These are phyloP conservation scores for Erebia aethiops DNA, from an alignment of 2,888 invertebrate species.

Conservation along the genomic window DNA sequence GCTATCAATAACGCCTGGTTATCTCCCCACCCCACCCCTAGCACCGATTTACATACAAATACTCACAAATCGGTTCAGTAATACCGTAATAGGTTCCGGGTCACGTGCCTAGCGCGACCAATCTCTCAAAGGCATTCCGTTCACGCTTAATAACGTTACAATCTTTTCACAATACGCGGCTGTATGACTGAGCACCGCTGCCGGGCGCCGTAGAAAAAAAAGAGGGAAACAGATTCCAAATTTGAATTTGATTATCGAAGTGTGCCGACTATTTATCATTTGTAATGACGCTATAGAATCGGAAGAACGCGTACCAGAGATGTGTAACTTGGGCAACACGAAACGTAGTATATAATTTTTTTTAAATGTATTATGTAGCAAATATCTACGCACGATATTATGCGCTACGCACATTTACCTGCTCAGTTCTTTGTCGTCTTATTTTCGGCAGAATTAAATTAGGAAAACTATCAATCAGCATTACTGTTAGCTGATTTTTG, in stretches of 20 bases:
- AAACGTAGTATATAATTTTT: background rate
- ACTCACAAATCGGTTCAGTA: conserved; percentile 78
- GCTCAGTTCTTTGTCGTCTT: no score
- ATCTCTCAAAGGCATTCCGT: conserved; percentile 80
- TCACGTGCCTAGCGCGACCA: conserved; percentile 85
- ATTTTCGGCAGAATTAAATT: no score
- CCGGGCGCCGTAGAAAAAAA: conserved; percentile 58
- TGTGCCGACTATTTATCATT: conserved; percentile 82
- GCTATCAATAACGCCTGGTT: conserved; percentile 72
- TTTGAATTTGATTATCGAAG: conserved; percentile 84
- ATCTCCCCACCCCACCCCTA: conserved; percentile 71
- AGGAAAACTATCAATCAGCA: background rate
- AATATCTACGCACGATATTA: background rate
- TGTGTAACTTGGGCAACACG: conserved; percentile 7
- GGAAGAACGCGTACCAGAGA: conserved; percentile 55
- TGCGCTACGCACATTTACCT: no score
- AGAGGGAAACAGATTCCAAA: conserved; percentile 81
- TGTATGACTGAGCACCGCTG: conserved; percentile 52
- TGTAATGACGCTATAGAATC: conserved; percentile 69
- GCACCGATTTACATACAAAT: conserved; percentile 60
- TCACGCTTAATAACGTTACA: conserved; percentile 82
- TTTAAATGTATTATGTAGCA: background rate
- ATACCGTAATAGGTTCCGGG: conserved; percentile 74
- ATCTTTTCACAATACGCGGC: conserved; percentile 79
- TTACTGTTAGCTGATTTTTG: no score